A percentile compares a stretch with the other conserved stretches of the same genome.
phyloP scores from a whole-genome alignment of 2,888 invertebrate species.

The Onchidella celtica region DNA sequence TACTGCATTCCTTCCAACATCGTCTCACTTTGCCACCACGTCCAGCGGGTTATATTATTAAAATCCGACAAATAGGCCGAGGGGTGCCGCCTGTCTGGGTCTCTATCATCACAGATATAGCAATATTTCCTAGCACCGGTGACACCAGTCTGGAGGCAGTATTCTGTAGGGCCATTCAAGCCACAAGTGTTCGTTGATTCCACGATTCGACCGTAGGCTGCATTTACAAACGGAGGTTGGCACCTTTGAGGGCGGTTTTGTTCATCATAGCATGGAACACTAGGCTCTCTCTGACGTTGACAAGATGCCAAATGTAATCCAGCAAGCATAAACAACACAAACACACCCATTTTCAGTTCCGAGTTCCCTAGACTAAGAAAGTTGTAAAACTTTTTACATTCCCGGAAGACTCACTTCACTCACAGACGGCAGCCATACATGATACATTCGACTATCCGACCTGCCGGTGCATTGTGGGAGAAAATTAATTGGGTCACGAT shows the following conservation, averaged over 20 bases:
- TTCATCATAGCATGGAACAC: slow-evolving; percentile 76
- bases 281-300: slow-evolving; percentile 22
- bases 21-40: slow-evolving; percentile 86
- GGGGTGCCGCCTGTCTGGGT: slow-evolving; percentile 85
- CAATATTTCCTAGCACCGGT: slow-evolving; percentile 85
- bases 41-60: slow-evolving; percentile 85
- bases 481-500: too few relatives aligned
- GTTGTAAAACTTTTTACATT: too few relatives aligned
- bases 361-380: background rate
- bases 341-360: background rate
- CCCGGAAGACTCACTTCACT: too few relatives aligned
- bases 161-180: slow-evolving; percentile 84
- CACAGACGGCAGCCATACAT: too few relatives aligned
- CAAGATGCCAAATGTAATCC: slow-evolving; percentile 30
- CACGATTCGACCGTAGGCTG: slow-evolving; percentile 93
- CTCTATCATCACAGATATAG: slow-evolving; percentile 84
- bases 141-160: slow-evolving; percentile 93
- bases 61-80: slow-evolving; percentile 92
- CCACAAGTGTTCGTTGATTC: slow-evolving; percentile 98
- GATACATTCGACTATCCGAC: too few relatives aligned
- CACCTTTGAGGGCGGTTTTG: slow-evolving; percentile 87
- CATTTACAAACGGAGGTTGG: slow-evolving; percentile 97
- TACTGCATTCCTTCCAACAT: slow-evolving; percentile 96
- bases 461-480: too few relatives aligned
- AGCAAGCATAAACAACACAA: slow-evolving; percentile 44